Conservation (phyloP, 2,113 vertebrate genomes). For the Centropristis striata region DNA sequence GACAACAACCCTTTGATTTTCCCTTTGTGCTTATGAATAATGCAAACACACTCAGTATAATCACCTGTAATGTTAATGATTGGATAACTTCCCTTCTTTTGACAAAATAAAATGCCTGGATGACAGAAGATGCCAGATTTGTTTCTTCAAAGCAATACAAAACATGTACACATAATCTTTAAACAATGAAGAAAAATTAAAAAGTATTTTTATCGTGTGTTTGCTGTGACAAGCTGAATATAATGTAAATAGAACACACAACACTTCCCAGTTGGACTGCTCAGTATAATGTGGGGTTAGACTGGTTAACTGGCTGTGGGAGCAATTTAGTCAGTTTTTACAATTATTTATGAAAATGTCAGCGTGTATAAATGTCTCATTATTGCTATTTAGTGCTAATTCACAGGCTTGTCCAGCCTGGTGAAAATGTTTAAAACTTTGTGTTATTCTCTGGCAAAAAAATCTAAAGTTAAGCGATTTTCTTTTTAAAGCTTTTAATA, state of each 20-base stretch:
- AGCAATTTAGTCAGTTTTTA: conserved; percentile 26
- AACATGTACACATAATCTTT: neutral
- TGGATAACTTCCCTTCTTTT: conserved; percentile 28
- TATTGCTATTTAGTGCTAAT: neutral
- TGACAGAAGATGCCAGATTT: neutral
- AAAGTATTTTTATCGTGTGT: neutral
- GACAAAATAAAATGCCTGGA: neutral
- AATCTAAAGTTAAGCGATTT: neutral
- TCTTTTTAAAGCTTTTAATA: neutral
- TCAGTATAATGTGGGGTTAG: neutral
- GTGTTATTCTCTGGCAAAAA: neutral
- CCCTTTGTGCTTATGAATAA: conserved; percentile 31
- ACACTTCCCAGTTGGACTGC: neutral
- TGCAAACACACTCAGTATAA: neutral
- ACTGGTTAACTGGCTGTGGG: neutral
- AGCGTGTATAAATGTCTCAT: neutral
- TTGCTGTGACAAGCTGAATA: neutral
- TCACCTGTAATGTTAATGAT: neutral
- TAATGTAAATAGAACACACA: neutral
- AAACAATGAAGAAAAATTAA: neutral
- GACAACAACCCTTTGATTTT: neutral
- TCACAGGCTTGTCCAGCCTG: neutral
- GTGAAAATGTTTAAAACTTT: neutral
- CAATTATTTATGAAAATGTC: neutral
- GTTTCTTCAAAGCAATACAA: conserved; percentile 17